These are phyloP conservation scores for Daboia siamensis DNA, from an alignment of 2,113 vertebrate species.

Conservation along the genomic window DNA sequence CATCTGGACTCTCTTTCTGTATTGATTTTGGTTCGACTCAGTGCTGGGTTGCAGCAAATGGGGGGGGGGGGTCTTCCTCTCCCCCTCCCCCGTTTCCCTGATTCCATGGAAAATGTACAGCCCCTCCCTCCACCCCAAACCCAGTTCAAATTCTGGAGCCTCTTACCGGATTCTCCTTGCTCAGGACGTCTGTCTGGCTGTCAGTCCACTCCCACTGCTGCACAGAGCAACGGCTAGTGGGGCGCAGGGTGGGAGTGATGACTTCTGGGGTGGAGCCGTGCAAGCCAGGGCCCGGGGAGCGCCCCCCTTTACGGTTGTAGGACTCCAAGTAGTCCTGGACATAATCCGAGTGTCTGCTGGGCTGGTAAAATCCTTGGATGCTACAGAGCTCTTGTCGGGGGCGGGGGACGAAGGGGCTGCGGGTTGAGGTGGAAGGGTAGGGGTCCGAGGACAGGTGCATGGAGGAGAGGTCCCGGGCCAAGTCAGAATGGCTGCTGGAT, in stretches of 20 bases:
- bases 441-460: conserved; percentile 73
- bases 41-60: not conserved
- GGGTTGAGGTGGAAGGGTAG: conserved; percentile 39
- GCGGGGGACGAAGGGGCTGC: conserved; percentile 42
- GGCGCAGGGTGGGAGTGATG: conserved; percentile 59
- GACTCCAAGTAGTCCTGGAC: conserved; percentile 64
- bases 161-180: conserved; percentile 60
- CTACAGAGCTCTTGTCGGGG: conserved; percentile 52
- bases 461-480: conserved; percentile 82
- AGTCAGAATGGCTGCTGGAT: conserved; percentile 87
- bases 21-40: not conserved
- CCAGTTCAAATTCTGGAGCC: not conserved
- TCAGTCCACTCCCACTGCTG: conserved; percentile 70
- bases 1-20: not conserved
- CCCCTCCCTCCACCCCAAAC: not conserved
- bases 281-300: conserved; percentile 1
- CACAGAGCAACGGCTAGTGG: conserved; percentile 62
- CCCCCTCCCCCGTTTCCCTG: not conserved
- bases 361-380: conserved; percentile 68
- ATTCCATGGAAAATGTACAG: not conserved
- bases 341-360: conserved; percentile 56
- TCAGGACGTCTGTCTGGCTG: conserved; percentile 13
- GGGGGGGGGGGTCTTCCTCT: no score
- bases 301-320: conserved; percentile 52
- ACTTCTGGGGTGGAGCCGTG: conserved; percentile 42